Evolutionary conservation across 92 coral and sea anemone species (phyloP), one percentile per base, ranked within the genome.

Genomic region (Paragorgia papillata): DNA sequence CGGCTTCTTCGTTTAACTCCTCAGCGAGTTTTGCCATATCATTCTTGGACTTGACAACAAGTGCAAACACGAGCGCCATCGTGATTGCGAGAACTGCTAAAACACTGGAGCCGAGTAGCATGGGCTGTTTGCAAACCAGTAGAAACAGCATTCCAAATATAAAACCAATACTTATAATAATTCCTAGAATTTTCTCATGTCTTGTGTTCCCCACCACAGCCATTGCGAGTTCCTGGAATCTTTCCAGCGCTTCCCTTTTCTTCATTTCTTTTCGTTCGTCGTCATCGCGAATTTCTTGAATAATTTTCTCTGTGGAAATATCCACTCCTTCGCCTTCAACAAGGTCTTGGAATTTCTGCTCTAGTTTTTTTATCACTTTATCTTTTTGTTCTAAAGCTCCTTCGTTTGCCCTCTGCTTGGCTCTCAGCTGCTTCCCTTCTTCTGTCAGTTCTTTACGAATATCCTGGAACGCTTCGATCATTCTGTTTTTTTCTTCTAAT

Each of bases 341-440:
- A 3, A 68, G 1, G 21, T 68, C 75, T 2, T 24, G 75, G 7
- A 70, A 44, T 34, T 84, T 80, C 35, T 28, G 51, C 79, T 79
- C 87, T 0, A 83, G 79, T 73, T 83, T 82, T 31, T 79, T 33
- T 7, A 87, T 83, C n/a, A 87, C 64, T 34, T 69, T 63, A 4
- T 87, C 44, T 57, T 79, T 78, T 53, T 78, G 83, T 17, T 71
- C 60, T 8, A 80, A 37, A 56, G 68, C 64, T 9, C 61, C 64
- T 40, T 83, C 84, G 27, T 82, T 26, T 21, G 65, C 69, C 34
- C 63, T 68, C 50, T 39, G 57, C 43, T 55, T 59, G 17, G 76
- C n/a, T 43, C 39, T 69, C 49, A 40, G 19, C 57, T 82, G 70
- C 75, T 65, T 82, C 22, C 51, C 80, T 44, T 75, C 79, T 13